Percentiles rank a stretch among this genome's conserved stretches.
Conservation (phyloP, 2,888 invertebrate genomes). For the Lordiphosa andalusiaca region DNA sequence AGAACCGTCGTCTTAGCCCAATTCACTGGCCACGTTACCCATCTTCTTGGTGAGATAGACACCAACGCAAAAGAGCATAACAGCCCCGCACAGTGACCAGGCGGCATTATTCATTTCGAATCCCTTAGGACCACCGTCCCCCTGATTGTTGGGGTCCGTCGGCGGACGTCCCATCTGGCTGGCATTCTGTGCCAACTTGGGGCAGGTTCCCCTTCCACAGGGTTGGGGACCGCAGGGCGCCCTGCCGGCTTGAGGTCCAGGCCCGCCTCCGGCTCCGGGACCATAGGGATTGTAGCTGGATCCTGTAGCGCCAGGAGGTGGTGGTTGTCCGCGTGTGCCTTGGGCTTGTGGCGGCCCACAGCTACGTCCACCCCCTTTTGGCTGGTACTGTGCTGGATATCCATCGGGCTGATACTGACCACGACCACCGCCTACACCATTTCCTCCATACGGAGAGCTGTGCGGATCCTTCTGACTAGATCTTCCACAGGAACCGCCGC, state of each 20-base stretch:
- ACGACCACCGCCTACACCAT: background rate
- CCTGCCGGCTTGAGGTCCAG: background rate
- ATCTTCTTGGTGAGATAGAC: conserved; percentile 62
- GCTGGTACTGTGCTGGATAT: background rate
- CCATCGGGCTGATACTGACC: background rate
- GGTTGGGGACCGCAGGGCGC: conserved; percentile 12
- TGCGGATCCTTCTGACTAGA: background rate
- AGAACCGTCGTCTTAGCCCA: conserved; percentile 38
- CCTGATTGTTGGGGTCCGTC: background rate
- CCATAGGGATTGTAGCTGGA: background rate
- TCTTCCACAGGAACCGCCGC: conserved; percentile 22
- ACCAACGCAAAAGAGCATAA: conserved; percentile 61
- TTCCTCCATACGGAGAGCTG: background rate
- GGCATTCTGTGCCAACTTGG: background rate
- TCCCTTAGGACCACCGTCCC: background rate
- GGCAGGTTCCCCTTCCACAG: conserved; percentile 8
- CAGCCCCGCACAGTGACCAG: conserved; percentile 55
- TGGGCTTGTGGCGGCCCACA: background rate
- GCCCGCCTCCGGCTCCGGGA: background rate
- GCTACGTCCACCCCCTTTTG: background rate
- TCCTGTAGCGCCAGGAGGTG: too few species aligned
- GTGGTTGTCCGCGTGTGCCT: too few species aligned
- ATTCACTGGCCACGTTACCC: conserved; percentile 55
- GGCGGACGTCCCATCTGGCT: background rate
- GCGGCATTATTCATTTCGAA: conserved; percentile 34